Evolutionary conservation across 2,797 vertebrate genomes (phyloP).

Genomic region (Choloepus didactylus): DNA sequence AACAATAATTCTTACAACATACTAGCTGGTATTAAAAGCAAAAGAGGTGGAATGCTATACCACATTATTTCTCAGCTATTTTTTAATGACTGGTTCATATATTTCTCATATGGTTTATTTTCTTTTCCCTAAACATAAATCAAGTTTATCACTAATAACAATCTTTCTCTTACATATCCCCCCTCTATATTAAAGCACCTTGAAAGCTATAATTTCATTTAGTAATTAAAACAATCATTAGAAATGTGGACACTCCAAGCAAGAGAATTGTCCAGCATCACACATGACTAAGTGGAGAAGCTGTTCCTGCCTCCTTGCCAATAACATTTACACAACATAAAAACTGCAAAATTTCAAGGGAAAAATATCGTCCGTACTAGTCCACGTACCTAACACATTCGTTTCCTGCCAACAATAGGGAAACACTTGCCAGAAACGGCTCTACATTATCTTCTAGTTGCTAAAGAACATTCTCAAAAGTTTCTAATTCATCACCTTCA

Average conservation of each 20-base stretch:
- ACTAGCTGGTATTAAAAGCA: not conserved
- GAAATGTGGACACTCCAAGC: not conserved
- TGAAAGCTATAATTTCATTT: slow-evolving; percentile 33
- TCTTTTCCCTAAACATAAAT: not conserved
- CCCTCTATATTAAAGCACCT: not conserved
- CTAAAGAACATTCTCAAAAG: slow-evolving; percentile 1
- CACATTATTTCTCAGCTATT: slow-evolving; percentile 2
- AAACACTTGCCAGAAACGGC: slow-evolving; percentile 62
- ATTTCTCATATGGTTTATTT: not conserved
- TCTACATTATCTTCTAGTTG: slow-evolving; percentile 28
- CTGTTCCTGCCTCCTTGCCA: not conserved
- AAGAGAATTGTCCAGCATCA: not conserved
- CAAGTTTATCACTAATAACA: not conserved
- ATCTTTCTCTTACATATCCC: not conserved
- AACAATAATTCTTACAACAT: not conserved
- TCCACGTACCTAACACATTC: slow-evolving; percentile 22
- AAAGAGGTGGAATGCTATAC: not conserved
- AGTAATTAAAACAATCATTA: not conserved
- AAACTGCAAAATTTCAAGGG: slow-evolving; percentile 33
- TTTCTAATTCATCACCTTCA: slow-evolving; percentile 64
- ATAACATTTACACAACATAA: not conserved
- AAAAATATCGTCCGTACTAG: slow-evolving; percentile 44
- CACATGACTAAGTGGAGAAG: not conserved
- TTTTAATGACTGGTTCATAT: not conserved
- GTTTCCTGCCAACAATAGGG: slow-evolving; percentile 61